Conservation (phyloP, 2,113 vertebrate genomes). For the Hydropotes inermis region DNA sequence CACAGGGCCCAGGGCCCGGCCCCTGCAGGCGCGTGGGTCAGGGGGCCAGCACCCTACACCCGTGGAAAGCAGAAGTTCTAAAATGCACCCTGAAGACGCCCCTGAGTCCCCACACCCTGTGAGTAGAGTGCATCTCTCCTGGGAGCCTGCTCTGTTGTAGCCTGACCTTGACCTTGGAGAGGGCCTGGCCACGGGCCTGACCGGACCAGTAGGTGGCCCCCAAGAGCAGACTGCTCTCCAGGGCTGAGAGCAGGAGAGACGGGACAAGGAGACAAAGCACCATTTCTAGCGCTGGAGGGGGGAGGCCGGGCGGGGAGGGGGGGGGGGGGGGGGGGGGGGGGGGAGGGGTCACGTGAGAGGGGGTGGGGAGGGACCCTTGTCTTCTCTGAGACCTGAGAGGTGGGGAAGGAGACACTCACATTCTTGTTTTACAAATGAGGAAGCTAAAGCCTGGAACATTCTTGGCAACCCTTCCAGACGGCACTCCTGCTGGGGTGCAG, state of each 20-base stretch:
- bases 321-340: no score
- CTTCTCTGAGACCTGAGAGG: neutral
- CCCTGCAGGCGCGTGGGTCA: rapidly evolving
- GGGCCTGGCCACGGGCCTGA: neutral
- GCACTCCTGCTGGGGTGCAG: rapidly evolving
- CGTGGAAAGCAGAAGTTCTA: neutral
- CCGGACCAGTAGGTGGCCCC: neutral
- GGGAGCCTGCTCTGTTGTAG: neutral
- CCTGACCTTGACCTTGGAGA: neutral
- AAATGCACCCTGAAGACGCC: neutral
- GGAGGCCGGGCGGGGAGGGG: no score
- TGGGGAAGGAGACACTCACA: rapidly evolving
- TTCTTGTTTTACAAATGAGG: neutral
- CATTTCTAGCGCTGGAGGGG: neutral
- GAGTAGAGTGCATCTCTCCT: neutral
- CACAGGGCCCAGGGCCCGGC: neutral
- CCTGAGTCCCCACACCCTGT: no score
- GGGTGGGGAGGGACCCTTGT: neutral
- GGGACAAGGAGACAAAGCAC: rapidly evolving
- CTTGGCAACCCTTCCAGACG: neutral
- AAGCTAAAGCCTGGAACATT: neutral
- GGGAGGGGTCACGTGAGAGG: rapidly evolving
- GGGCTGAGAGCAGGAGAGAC: neutral
- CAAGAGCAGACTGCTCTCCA: neutral
- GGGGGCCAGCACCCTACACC: neutral